Conservation (phyloP, 1,140 invertebrate genomes). For the Periplaneta americana region DNA sequence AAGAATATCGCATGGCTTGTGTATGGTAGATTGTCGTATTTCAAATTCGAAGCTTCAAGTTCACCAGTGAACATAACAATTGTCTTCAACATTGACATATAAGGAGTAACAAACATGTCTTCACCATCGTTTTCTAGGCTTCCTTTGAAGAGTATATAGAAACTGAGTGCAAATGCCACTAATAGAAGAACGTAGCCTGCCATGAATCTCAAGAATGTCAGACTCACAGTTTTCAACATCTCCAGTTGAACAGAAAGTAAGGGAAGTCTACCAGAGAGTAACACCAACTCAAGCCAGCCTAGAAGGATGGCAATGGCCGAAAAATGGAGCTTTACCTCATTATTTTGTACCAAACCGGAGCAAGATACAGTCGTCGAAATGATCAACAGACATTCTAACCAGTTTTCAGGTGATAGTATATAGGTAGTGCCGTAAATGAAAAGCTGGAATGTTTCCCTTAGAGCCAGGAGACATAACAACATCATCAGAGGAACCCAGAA, state of each 20-base stretch:
- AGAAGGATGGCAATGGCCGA: constrained; percentile 62
- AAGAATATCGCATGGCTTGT: constrained; percentile 67
- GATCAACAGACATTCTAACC: not conserved
- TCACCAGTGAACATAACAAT: constrained; percentile 80
- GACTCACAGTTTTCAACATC: constrained; percentile 68
- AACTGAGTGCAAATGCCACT: constrained; percentile 44
- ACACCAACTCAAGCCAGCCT: constrained; percentile 64
- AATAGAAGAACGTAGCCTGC: constrained; percentile 72
- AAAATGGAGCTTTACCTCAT: constrained; percentile 28
- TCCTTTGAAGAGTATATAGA: constrained; percentile 28
- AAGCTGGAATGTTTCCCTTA: not conserved
- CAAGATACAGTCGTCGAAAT: not conserved
- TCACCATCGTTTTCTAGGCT: not conserved
- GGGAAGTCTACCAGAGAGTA: constrained; percentile 68
- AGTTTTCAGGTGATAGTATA: not conserved
- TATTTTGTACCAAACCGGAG: not conserved
- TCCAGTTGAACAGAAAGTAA: constrained; percentile 67
- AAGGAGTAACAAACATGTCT: constrained; percentile 32
- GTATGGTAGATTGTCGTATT: constrained; percentile 56
- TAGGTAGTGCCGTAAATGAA: not conserved
- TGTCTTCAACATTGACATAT: constrained; percentile 66
- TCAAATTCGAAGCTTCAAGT: constrained; percentile 68
- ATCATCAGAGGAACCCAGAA: not conserved
- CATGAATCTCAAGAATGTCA: constrained; percentile 72
- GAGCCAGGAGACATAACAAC: not conserved